Evolutionary conservation across 2,113 vertebrate species (phyloP).

Genomic region (Oncorhynchus gorbuscha): DNA sequence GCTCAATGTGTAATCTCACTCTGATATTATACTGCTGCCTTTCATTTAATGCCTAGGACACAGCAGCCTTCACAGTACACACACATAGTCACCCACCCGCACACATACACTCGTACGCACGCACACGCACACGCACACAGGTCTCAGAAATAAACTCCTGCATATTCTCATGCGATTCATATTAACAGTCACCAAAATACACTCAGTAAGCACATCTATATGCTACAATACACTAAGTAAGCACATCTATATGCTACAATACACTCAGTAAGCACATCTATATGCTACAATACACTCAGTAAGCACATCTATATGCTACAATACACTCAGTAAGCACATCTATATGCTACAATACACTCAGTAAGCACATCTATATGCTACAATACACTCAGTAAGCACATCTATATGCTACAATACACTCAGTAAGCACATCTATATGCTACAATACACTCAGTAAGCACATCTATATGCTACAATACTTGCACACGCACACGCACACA

Average conservation of each 20-base stretch:
- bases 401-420: conserved; percentile 36
- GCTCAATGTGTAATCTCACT: conserved; percentile 11
- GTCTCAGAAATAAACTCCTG: not conserved
- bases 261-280: conserved; percentile 31
- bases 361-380: too few species aligned
- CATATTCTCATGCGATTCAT: too few species aligned
- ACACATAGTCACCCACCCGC: not conserved
- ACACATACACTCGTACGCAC: too few species aligned
- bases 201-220: conserved; percentile 33
- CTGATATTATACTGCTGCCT: conserved; percentile 27
- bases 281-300: conserved; percentile 34
- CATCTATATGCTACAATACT: conserved; percentile 35
- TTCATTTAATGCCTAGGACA: conserved; percentile 44
- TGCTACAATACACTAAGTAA: conserved; percentile 33
- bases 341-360: conserved; percentile 33
- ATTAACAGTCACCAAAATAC: not conserved
- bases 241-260: conserved; percentile 34
- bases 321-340: conserved; percentile 30
- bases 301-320: too few species aligned
- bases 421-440: too few species aligned
- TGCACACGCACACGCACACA: conserved; percentile 3
- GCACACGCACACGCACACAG: not conserved
- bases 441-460: conserved; percentile 22
- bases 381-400: conserved; percentile 25
- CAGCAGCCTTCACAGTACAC: conserved; percentile 11